Percentiles rank a stretch among this genome's conserved stretches.
phyloP scores from a whole-genome alignment of 1,140 invertebrate genomes.

The Platyscapa corneri region DNA sequence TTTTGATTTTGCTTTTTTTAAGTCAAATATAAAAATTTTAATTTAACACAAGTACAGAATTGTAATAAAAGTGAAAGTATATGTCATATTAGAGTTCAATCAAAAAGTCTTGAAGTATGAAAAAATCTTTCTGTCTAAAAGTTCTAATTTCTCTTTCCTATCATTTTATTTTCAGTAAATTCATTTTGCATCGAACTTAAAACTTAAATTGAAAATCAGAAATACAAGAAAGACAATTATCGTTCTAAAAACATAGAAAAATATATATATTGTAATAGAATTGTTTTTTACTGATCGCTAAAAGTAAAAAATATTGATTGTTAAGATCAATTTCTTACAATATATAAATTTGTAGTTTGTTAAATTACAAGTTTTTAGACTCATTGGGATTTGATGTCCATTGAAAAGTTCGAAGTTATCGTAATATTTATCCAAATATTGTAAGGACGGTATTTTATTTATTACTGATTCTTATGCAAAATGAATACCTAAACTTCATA shows the following conservation, averaged over 20 bases:
- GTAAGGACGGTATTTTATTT: too few species aligned
- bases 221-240: too few species aligned
- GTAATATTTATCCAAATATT: too few species aligned
- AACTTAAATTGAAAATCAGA: not conserved
- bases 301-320: too few species aligned
- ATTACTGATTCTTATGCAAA: not conserved
- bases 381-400: not conserved
- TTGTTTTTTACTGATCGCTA: too few species aligned
- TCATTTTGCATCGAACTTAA: not conserved
- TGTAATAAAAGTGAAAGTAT: not conserved
- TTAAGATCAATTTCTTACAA: too few species aligned
- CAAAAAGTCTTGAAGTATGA: conserved; percentile 3
- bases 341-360: too few species aligned
- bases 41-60: not conserved
- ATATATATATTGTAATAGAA: not conserved
- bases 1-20: not conserved
- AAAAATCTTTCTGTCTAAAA: not conserved
- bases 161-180: not conserved
- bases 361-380: too few species aligned
- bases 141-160: not conserved
- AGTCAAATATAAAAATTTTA: not conserved
- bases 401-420: not conserved
- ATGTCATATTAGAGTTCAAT: not conserved
- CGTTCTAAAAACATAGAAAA: too few species aligned
- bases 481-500: not conserved